phyloP scores from a whole-genome alignment of 2,888 invertebrate genomes.

The Acanthosepion pharaonis region DNA sequence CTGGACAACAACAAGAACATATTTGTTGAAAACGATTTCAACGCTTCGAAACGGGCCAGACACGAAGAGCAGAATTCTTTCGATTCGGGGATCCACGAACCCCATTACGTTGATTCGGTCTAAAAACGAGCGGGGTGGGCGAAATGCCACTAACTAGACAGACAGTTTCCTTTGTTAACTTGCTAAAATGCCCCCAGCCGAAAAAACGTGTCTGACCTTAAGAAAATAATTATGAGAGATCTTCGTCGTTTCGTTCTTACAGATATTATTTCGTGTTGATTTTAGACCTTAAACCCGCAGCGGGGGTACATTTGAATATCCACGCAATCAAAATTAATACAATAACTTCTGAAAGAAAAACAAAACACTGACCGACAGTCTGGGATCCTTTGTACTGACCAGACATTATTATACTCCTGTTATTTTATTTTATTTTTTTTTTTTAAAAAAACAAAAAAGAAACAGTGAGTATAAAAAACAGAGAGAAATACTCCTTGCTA shows the following conservation, averaged over 20 bases:
- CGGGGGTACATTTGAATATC: no score
- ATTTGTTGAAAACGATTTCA: not conserved
- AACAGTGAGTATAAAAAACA: not conserved
- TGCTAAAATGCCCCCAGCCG: not conserved
- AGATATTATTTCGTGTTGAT: not conserved
- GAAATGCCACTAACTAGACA: not conserved
- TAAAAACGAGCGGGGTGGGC: not conserved
- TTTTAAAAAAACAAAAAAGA: not conserved
- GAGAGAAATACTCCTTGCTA: no score
- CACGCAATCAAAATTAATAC: not conserved
- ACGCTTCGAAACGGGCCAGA: not conserved
- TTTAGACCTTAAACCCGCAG: not conserved
- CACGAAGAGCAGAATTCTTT: slow-evolving; percentile 59
- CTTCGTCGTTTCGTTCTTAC: not conserved
- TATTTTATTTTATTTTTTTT: no score
- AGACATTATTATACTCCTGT: not conserved
- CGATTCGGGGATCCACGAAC: slow-evolving; percentile 63
- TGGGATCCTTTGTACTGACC: not conserved
- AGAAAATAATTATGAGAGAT: not conserved
- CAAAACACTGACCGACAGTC: not conserved
- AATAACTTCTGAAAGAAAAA: not conserved
- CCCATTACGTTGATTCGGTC: not conserved
- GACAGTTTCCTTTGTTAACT: not conserved
- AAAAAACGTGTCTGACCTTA: not conserved
- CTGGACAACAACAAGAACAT: slow-evolving; percentile 38